Evolutionary conservation across 53 echinoderm and acorn worm species (phyloP), one percentile per base, ranked within the genome.

Genomic region (Luidia sarsii): DNA sequence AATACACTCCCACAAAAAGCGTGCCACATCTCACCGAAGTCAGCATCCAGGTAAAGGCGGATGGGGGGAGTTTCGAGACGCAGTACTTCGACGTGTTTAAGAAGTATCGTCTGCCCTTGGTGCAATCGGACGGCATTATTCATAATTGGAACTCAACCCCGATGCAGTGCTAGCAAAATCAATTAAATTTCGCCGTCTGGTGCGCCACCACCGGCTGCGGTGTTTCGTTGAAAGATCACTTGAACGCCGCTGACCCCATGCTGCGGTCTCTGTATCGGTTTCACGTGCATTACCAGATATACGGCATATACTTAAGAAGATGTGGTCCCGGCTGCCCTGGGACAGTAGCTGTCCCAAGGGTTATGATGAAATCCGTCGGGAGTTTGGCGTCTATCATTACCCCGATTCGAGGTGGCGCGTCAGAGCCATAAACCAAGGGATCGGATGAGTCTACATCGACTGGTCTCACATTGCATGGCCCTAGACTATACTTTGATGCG

Each of bases 191-290:
- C 29, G 83, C 83, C 3, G 48, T 83, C 14, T 83, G 71, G 83
- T 83, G 83, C 22, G 83, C 83, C 32, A 83, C 83, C 8, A 69
- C 45, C n/a, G n/a, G n/a, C n/a, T n/a, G n/a, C n/a, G n/a, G n/a
- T n/a, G n/a, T n/a, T n/a, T n/a, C n/a, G n/a, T n/a, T n/a, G n/a
- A n/a, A n/a, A n/a, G n/a, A n/a, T n/a, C n/a, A n/a, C n/a, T n/a
- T n/a, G n/a, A n/a, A n/a, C n/a, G n/a, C n/a, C n/a, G n/a, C n/a
- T n/a, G n/a, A n/a, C n/a, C n/a, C n/a, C n/a, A n/a, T n/a, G 83
- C 8, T 57, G 83, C 14, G 70, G 70, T n/a, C 29, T 83, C 24
- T 70, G 50, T 51, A 24, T 36, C 20, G 65, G 38, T 80, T 64
- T 13, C 80, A 80, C 18, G 65, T 65, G 1, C 65, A 65, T 65